These are phyloP conservation scores for Ivindomyrus marchei DNA, from an alignment of 2,113 vertebrate species.

Conservation along the genomic window DNA sequence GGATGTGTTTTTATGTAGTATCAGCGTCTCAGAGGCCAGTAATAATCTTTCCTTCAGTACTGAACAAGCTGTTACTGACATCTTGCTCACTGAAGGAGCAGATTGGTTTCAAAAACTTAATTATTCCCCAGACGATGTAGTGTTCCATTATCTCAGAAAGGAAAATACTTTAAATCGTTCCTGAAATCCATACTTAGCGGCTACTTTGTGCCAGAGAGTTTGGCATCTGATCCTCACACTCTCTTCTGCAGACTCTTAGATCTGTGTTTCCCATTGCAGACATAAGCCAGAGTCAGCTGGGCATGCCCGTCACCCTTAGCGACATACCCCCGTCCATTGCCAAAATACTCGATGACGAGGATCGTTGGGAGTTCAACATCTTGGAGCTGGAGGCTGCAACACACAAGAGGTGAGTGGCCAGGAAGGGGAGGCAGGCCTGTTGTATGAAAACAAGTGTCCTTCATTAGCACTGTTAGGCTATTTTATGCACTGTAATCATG, in stretches of 20 bases:
- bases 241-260: not conserved
- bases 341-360: constrained; percentile 80
- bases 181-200: not conserved
- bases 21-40: not conserved
- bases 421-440: no score
- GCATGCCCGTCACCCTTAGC: constrained; percentile 73
- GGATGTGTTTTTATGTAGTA: not conserved
- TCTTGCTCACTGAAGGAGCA: not conserved
- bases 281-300: constrained; percentile 72
- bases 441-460: not conserved
- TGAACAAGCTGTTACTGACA: not conserved
- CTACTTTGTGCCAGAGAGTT: not conserved
- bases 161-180: not conserved
- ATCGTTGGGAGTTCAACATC: constrained; percentile 93
- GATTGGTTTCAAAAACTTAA: not conserved
- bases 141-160: not conserved
- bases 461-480: not conserved
- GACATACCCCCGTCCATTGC: constrained; percentile 77
- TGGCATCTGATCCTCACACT: no score
- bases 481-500: not conserved
- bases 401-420: constrained; percentile 73
- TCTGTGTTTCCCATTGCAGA: constrained; percentile 58
- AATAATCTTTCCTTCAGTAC: not conserved
- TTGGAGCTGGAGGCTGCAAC: constrained; percentile 89
- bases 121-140: not conserved